Evolutionary conservation across 2,888 invertebrate species (phyloP), one percentile per base, ranked within the genome.

Genomic region (Eumacrocentrus americanus): DNA sequence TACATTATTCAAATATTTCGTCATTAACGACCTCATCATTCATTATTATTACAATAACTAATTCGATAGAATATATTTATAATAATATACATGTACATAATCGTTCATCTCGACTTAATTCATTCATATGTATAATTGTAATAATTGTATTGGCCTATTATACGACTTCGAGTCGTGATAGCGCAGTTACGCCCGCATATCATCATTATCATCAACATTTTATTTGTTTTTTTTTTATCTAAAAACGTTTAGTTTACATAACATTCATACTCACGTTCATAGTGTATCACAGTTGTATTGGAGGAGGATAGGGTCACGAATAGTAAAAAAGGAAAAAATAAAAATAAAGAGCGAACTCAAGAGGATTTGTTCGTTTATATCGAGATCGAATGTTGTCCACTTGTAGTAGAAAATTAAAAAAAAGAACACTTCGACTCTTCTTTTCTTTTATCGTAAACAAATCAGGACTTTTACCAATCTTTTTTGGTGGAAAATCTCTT

Each of bases 211-310:
- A 20, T 55, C 14, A 29, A 35, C 34, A 23, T 18, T 42, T 63
- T 54, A 37, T 56, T 46, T 38, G 54, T 54, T 38, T 71, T 60
- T 62, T 64, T 68, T 69, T 57, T 69, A 73, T 73, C 69, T 22
- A 20, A 79, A 64, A 74, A 72, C 69, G 72, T 74, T 71, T 76
- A 76, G 72, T 76, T 64, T 73, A 75, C 74, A 73, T 77, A 71
- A 69, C 69, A 70, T 73, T 72, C 69, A 72, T 74, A 72, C 69
- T 67, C 68, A 69, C 72, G 69, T 74, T 73, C 69, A 73, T 72
- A 77, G 74, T 77, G 78, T 80, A 80, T 80, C 80, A 80, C 80
- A 80, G 80, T 78, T 79, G 74, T 78, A 72, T 78, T 76, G 73
- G 72, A 73, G 73, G 73, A 53, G 57, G 48, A 75, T 72, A 73